A percentile compares a stretch with the other conserved stretches of the same genome.
phyloP scores from a whole-genome alignment of 2,888 invertebrate species.

The Megamerina dolium region DNA sequence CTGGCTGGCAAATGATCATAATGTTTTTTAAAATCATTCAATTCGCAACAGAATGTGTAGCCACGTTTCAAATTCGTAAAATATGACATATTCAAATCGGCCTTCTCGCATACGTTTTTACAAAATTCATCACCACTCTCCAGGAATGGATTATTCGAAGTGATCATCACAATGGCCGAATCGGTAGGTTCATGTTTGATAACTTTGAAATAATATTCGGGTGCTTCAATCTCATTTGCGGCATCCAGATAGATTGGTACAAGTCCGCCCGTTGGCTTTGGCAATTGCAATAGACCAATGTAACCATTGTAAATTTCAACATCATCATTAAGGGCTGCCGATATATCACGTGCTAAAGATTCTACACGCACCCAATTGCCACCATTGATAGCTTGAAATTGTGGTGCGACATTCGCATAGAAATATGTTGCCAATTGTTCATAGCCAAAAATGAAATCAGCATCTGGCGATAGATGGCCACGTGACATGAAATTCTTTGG shows the following conservation, averaged over 20 bases:
- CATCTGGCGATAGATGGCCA: conserved; percentile 53
- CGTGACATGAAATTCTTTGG: conserved; percentile 44
- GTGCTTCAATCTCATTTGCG: conserved; percentile 44
- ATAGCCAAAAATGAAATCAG: conserved; percentile 51
- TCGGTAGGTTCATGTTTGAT: conserved; percentile 47
- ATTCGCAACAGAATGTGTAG: conserved; percentile 31
- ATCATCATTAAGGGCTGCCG: conserved; percentile 23
- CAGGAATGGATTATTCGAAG: conserved; percentile 50
- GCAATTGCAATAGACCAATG: conserved; percentile 45
- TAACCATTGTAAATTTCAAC: conserved; percentile 49
- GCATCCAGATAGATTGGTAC: conserved; percentile 44
- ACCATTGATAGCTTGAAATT: conserved; percentile 52
- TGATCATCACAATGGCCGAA: conserved; percentile 49
- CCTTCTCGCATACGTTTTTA: conserved; percentile 20
- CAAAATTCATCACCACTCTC: conserved; percentile 19
- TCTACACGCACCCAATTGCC: conserved; percentile 54
- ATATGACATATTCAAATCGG: conserved; percentile 17
- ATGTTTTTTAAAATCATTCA: conserved; percentile 17
- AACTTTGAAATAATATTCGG: conserved; percentile 51
- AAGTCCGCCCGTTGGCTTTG: conserved; percentile 29
- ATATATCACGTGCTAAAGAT: conserved; percentile 45
- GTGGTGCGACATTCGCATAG: conserved; percentile 52
- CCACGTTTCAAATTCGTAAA: conserved; percentile 23
- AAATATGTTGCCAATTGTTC: conserved; percentile 52
- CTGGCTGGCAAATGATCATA: not conserved